phyloP scores from a whole-genome alignment of 2,113 vertebrate species.

The Pelodiscus sinensis region DNA sequence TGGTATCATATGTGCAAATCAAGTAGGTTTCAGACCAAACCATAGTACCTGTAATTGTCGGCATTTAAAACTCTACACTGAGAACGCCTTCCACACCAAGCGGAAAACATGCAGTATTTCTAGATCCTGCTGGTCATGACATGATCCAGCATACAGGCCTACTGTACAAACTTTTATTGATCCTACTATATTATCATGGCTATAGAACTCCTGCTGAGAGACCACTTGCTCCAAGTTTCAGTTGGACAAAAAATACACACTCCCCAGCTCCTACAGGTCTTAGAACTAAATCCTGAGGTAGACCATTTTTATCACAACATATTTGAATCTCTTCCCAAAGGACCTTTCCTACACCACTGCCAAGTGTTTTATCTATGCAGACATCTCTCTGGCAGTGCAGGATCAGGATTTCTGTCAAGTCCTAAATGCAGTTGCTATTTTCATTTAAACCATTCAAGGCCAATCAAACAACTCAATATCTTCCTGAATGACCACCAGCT shows the following conservation, averaged over 20 bases:
- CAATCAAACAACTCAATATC: neutral
- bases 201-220: neutral
- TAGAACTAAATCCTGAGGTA: neutral
- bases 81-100: neutral
- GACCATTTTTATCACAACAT: too few species aligned
- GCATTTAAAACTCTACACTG: neutral
- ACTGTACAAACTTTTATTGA: neutral
- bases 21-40: neutral
- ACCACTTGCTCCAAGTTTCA: neutral
- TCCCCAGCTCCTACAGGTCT: neutral
- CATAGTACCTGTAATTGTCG: neutral
- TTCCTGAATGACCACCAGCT: neutral
- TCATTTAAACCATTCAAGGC: neutral
- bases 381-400: neutral
- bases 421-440: neutral
- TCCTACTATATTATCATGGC: neutral
- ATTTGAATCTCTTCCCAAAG: neutral
- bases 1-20: neutral
- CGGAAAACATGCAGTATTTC: neutral
- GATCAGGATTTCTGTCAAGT: neutral
- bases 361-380: neutral
- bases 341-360: neutral
- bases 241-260: neutral
- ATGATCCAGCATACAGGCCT: neutral
- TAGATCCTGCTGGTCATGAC: neutral